Evolutionary conservation across 2,888 invertebrate species (phyloP).

Genomic region (Chloroclystis v-ata): DNA sequence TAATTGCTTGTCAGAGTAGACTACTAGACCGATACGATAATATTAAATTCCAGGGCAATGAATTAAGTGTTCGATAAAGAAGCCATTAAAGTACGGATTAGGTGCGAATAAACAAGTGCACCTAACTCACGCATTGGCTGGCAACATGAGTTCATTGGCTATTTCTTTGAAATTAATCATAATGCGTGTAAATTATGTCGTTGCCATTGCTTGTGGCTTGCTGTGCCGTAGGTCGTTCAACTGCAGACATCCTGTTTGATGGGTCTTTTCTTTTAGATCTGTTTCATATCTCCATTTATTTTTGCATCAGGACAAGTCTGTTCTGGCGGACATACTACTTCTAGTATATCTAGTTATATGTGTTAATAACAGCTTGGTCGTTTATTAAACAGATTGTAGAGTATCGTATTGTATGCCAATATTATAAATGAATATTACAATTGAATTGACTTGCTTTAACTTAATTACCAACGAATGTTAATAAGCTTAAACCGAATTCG

Average conservation of each 20-base stretch:
- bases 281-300: conserved; percentile 8
- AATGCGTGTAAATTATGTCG: conserved; percentile 43
- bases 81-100: conserved; percentile 16
- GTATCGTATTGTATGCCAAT: not conserved
- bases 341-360: too few relatives aligned
- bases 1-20: too few relatives aligned
- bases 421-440: too few relatives aligned
- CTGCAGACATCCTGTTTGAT: conserved; percentile 53
- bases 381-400: not conserved
- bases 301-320: not conserved
- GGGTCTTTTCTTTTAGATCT: conserved; percentile 32
- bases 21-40: too few relatives aligned
- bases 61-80: not conserved
- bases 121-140: conserved; percentile 13
- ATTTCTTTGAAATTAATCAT: conserved; percentile 49
- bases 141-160: conserved; percentile 38
- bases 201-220: conserved; percentile 45
- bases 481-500: not conserved
- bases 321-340: too few relatives aligned
- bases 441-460: too few relatives aligned
- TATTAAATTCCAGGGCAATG: too few relatives aligned
- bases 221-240: conserved; percentile 57
- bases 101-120: conserved; percentile 13
- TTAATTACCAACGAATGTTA: not conserved
- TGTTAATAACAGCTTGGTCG: too few relatives aligned